Base-by-base conservation (phyloP, 2,797 vertebrate genomes). In the Rhincodon typus region DNA sequence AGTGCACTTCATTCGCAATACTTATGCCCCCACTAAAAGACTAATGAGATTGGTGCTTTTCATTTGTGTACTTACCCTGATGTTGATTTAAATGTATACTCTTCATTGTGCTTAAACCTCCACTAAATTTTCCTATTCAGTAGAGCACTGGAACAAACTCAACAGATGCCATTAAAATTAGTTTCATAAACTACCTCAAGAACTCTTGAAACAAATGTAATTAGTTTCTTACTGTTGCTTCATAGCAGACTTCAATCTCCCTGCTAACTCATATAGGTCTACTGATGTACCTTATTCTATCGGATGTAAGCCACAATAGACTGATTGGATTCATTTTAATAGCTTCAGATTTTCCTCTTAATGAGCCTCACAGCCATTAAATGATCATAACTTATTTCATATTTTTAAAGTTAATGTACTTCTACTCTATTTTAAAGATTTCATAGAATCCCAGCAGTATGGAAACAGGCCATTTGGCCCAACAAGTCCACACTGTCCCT, bases 301-400 rank as follows among this genome's bases (percentile, higher is more conserved):
- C 91, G 66, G 67, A 94, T 12, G 3, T 70, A 70, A 38, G 19
- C 91, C 4, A 3, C n/a, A 69, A 23, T 67, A 94, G n/a, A 69
- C 91, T 94, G 66, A 94, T 67, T 94, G 21, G 69, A 42, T 70
- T 94, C n/a, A 70, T 94, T 94, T 69, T 67, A 94, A 69, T n/a
- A 46, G 91, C 30, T 94, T 94, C 91, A 67, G n/a, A 38, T 94
- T 42, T 94, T 70, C 4, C 12, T 53, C 3, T 30, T 88, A 57
- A 87, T 87, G 90, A 66, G 38, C n/a, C 34, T 62, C 69, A 34
- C 90, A 67, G n/a, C 21, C 13, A 66, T 62, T 93, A 21, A 93
- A 69, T 46, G n/a, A 38, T 57, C n/a, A 25, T 69, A 38, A 57
- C 13, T 15, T 91, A 66, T 53, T 94, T 94, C 8, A 69, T 94